Evolutionary conservation across 1,140 invertebrate genomes (phyloP).

Genomic region (Venustaconcha ellipsiformis): DNA sequence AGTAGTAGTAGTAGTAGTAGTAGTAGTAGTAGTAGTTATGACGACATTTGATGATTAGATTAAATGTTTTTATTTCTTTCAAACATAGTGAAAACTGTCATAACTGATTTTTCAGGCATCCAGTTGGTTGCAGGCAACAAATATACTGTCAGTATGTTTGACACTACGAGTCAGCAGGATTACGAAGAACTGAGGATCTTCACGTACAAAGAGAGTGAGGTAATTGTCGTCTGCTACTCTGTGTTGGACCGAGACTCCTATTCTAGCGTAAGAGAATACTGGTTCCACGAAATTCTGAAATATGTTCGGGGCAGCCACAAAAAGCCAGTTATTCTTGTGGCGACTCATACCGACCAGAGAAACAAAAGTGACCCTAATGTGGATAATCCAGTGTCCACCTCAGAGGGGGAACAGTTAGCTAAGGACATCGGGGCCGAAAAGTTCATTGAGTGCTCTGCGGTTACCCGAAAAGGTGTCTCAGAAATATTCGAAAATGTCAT

Average conservation of each 20-base stretch:
- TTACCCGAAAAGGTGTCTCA: too few species aligned
- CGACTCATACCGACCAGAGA: conserved; percentile 57
- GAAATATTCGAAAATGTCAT: too few species aligned
- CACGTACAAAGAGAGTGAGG: conserved; percentile 74
- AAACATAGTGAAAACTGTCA: too few species aligned
- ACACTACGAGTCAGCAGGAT: conserved; percentile 24
- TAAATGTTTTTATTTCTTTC: too few species aligned
- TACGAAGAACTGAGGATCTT: conserved; percentile 23
- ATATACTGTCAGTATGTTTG: conserved; percentile 21
- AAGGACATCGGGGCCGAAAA: conserved; percentile 79
- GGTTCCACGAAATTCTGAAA: conserved; percentile 72
- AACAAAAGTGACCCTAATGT: conserved; percentile 73
- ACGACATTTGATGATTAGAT: too few species aligned
- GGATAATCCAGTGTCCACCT: conserved; percentile 78
- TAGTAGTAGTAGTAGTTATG: too few species aligned
- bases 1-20: too few species aligned
- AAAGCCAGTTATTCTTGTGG: conserved; percentile 87
- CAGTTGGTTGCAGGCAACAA: conserved; percentile 13
- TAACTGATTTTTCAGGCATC: conserved; percentile 5
- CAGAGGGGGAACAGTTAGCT: conserved; percentile 82
- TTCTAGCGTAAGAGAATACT: conserved; percentile 95
- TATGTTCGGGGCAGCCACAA: conserved; percentile 65
- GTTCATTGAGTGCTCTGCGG: conserved; percentile 86
- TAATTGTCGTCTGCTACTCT: conserved; percentile 99
- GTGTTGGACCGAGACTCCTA: conserved; percentile 98